Percentiles rank a stretch among this genome's conserved stretches.
phyloP scores from a whole-genome alignment of 2,113 vertebrate species.

The Prunella himalayana region DNA sequence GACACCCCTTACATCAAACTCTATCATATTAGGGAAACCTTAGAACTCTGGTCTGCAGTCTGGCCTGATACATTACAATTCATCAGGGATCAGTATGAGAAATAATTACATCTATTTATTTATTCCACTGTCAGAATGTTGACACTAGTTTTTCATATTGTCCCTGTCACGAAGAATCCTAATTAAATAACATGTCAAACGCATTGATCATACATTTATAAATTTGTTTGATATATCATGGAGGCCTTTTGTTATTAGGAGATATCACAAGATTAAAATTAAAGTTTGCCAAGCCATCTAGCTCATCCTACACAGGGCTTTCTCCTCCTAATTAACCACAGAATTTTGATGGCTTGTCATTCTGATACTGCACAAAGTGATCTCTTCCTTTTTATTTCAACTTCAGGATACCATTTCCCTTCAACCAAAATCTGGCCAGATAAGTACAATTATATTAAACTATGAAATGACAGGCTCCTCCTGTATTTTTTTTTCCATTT shows the following conservation, averaged over 20 bases:
- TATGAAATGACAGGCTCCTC: neutral
- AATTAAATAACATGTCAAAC: conserved; percentile 80
- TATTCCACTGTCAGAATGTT: conserved; percentile 83
- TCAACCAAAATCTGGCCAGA: conserved; percentile 14
- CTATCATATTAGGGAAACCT: conserved; percentile 92
- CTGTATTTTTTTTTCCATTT: neutral
- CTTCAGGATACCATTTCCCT: neutral
- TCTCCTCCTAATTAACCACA: conserved; percentile 62
- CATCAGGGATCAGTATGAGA: conserved; percentile 74
- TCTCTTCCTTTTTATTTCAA: conserved; percentile 38
- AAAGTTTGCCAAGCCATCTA: conserved; percentile 66
- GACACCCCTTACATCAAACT: conserved; percentile 89
- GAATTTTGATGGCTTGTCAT: conserved; percentile 68
- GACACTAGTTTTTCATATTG: conserved; percentile 85
- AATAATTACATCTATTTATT: conserved; percentile 88
- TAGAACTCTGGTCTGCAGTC: conserved; percentile 79
- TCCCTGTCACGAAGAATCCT: conserved; percentile 75
- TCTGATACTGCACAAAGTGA: conserved; percentile 44
- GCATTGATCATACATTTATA: conserved; percentile 78
- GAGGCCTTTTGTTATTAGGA: conserved; percentile 67
- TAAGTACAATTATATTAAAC: conserved; percentile 21
- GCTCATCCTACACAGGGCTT: conserved; percentile 31
- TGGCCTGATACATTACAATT: conserved; percentile 78
- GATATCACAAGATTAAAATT: conserved; percentile 69
- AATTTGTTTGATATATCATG: conserved; percentile 64